A percentile compares a stretch with the other conserved stretches of the same genome.
phyloP scores from a whole-genome alignment of 1,140 invertebrate species.

The Euglossa dilemma region DNA sequence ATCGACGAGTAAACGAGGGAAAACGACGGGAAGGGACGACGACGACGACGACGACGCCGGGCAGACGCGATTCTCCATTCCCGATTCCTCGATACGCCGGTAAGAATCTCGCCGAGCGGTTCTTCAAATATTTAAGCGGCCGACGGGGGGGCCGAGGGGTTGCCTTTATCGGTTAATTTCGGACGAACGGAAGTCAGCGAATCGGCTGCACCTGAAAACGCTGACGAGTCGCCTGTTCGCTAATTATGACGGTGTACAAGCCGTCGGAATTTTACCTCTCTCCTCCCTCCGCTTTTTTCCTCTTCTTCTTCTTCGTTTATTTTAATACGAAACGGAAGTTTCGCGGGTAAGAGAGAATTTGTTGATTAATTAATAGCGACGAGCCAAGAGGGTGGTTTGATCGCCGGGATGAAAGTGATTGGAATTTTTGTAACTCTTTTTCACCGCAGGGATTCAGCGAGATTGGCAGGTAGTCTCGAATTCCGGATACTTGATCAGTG shows the following conservation, averaged over 20 bases:
- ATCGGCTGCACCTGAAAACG: slow-evolving; percentile 18
- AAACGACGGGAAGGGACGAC: not conserved
- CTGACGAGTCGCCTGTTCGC: slow-evolving; percentile 19
- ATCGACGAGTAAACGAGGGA: slow-evolving; percentile 28
- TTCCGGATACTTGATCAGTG: no score
- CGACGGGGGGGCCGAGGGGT: not conserved
- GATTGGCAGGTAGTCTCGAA: no score
- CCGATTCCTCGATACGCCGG: not conserved
- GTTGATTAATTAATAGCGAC: not conserved
- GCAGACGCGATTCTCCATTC: slow-evolving; percentile 8
- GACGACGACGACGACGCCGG: not conserved
- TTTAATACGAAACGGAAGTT: no score
- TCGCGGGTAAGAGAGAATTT: not conserved
- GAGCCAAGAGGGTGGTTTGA: not conserved
- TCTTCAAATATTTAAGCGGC: slow-evolving; percentile 44
- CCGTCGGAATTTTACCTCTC: not conserved
- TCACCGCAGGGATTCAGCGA: no score
- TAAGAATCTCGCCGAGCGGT: slow-evolving; percentile 21
- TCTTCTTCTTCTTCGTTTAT: no score
- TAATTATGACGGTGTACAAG: slow-evolving; percentile 30
- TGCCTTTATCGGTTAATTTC: slow-evolving; percentile 39
- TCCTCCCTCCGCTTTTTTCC: not conserved
- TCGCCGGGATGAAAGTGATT: no score
- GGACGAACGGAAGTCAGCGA: slow-evolving; percentile 31
- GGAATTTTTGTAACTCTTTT: no score